Conservation (phyloP, 2,113 vertebrate genomes). For the Semicossyphus pulcher region DNA sequence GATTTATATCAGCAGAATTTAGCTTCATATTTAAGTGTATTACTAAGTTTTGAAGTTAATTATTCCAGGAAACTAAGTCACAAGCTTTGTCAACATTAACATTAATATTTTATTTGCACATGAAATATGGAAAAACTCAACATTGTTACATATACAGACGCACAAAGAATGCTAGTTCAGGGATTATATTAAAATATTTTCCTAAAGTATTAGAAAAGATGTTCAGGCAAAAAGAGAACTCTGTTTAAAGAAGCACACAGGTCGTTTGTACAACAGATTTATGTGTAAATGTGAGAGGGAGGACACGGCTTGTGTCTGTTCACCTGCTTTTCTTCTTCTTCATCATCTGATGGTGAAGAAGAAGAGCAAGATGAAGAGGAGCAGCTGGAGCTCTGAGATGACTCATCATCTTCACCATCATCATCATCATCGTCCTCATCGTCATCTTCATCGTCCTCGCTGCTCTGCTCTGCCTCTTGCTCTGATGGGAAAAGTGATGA, state of each 20-base stretch:
- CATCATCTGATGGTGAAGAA: slow-evolving; percentile 41
- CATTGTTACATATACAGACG: too few relatives aligned
- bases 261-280: not conserved
- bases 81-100: not conserved
- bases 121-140: too few relatives aligned
- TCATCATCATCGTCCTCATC: slow-evolving; percentile 33
- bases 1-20: not conserved
- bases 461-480: slow-evolving; percentile 42
- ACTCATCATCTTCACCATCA: slow-evolving; percentile 54
- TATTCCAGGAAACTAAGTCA: not conserved
- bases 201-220: not conserved
- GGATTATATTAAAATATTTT: too few relatives aligned
- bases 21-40: not conserved
- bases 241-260: not conserved
- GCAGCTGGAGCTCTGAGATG: slow-evolving; percentile 48
- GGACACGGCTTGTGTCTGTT: slow-evolving; percentile 39
- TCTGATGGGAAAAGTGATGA: slow-evolving; percentile 13
- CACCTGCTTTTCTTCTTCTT: slow-evolving; percentile 4
- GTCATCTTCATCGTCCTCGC: slow-evolving; percentile 41
- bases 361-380: slow-evolving; percentile 53
- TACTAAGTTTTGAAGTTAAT: not conserved
- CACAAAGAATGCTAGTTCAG: too few relatives aligned
- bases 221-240: too few relatives aligned
- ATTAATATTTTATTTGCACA: slow-evolving; percentile 21
- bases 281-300: not conserved